Evolutionary conservation across 2,113 vertebrate genomes (phyloP).

Genomic region (Hippoglossus stenolepis): DNA sequence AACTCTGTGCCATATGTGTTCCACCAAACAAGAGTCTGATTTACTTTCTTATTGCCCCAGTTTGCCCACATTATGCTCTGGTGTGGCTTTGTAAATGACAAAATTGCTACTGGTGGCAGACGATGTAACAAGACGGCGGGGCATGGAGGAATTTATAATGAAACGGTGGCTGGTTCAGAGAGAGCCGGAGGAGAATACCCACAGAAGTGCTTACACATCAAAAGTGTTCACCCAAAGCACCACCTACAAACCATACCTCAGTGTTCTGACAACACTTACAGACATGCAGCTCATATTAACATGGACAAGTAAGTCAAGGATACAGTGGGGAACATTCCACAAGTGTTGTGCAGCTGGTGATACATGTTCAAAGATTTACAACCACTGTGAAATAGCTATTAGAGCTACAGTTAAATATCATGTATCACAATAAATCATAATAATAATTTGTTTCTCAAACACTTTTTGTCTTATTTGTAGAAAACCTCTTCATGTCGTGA

Average conservation of each 20-base stretch:
- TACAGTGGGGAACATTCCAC: slow-evolving; percentile 1
- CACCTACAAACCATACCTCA: background rate
- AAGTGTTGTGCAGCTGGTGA: slow-evolving; percentile 9
- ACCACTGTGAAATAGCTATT: background rate
- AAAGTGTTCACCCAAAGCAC: slow-evolving; percentile 6
- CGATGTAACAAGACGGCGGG: slow-evolving; percentile 25
- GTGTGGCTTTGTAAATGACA: slow-evolving; percentile 55
- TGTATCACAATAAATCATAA: background rate
- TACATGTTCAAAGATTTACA: background rate
- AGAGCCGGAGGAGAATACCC: slow-evolving; percentile 27
- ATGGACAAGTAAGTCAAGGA: background rate
- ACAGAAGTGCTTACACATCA: slow-evolving; percentile 27
- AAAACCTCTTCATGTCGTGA: no score
- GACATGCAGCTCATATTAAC: background rate
- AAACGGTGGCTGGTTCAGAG: slow-evolving; percentile 30
- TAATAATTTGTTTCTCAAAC: no score
- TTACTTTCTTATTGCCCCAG: slow-evolving; percentile 35
- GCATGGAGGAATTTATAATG: slow-evolving; percentile 31
- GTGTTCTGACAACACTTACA: slow-evolving; percentile 7
- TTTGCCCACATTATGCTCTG: slow-evolving; percentile 42
- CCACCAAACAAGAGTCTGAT: slow-evolving; percentile 34
- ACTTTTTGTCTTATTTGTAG: no score
- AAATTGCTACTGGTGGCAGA: slow-evolving; percentile 46
- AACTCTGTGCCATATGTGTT: slow-evolving; percentile 15
- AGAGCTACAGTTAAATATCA: background rate